A percentile compares a stretch with the other conserved stretches of the same genome.
These are phyloP conservation scores for Trachymyrmex septentrionalis DNA, from an alignment of 1,140 invertebrate genomes.

Conservation along the genomic window DNA sequence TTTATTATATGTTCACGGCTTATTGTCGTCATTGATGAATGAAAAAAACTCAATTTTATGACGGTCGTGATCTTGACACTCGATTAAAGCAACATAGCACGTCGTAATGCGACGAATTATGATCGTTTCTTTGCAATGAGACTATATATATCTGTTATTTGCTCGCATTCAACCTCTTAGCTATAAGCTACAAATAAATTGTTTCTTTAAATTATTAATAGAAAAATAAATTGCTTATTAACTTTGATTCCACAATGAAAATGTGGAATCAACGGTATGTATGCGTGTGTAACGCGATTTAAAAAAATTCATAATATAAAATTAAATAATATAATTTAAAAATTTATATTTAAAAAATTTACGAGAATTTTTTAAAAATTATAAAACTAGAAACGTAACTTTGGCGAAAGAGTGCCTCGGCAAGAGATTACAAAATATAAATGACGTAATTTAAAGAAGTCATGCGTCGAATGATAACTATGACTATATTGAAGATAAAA, in stretches of 20 bases:
- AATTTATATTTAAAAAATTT: not conserved
- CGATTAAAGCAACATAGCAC: not conserved
- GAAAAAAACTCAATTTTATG: not conserved
- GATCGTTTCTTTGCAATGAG: not conserved
- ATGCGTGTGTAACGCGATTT: not conserved
- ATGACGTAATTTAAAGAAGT: not conserved
- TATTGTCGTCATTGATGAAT: not conserved
- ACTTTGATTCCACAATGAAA: not conserved
- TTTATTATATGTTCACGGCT: constrained; percentile 9
- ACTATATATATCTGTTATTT: constrained; percentile 4
- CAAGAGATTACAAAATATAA: not conserved
- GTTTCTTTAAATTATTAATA: not conserved
- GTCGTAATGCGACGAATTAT: not conserved
- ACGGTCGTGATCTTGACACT: constrained; percentile 8
- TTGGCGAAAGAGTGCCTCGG: not conserved
- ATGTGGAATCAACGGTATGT: too few relatives aligned
- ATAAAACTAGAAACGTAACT: not conserved
- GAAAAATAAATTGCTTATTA: constrained; percentile 3
- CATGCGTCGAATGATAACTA: not conserved
- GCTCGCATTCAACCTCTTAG: not conserved
- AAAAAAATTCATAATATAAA: not conserved
- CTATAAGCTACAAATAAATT: not conserved
- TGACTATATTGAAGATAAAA: constrained; percentile 26
- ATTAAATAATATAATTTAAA: not conserved
- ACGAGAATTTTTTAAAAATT: not conserved